Conservation (phyloP, 2,797 vertebrate genomes). For the Eulemur rubriventer region DNA sequence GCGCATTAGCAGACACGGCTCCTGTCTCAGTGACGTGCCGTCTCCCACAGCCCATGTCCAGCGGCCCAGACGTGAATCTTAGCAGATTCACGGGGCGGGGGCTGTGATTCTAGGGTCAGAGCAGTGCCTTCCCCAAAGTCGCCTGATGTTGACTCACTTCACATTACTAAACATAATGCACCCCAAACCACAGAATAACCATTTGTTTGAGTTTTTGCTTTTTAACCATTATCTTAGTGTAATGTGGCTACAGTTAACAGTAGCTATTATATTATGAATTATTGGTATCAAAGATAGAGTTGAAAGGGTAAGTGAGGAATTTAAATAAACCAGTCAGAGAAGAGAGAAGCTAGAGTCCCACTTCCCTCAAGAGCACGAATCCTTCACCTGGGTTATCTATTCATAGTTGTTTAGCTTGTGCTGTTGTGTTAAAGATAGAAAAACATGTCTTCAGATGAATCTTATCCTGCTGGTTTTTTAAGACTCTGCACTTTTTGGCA, state of each 20-base stretch:
- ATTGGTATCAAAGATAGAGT: neutral
- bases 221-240: neutral
- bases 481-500: neutral
- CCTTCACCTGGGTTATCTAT: no score
- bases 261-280: neutral
- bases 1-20: rapidly evolving
- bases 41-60: rapidly evolving
- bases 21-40: neutral
- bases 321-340: neutral
- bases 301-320: neutral
- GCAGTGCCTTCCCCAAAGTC: neutral
- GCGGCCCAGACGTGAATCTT: rapidly evolving
- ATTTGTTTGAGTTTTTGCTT: neutral
- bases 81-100: no score
- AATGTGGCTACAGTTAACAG: neutral
- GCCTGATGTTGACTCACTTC: neutral
- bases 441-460: neutral
- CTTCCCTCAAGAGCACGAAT: rapidly evolving
- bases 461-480: no score
- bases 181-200: neutral
- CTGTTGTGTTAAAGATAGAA: neutral
- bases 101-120: neutral
- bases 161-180: neutral
- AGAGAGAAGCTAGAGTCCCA: neutral
- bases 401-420: neutral